These are phyloP conservation scores for Proisotoma minuta DNA, from an alignment of 2,888 invertebrate species.

Conservation along the genomic window DNA sequence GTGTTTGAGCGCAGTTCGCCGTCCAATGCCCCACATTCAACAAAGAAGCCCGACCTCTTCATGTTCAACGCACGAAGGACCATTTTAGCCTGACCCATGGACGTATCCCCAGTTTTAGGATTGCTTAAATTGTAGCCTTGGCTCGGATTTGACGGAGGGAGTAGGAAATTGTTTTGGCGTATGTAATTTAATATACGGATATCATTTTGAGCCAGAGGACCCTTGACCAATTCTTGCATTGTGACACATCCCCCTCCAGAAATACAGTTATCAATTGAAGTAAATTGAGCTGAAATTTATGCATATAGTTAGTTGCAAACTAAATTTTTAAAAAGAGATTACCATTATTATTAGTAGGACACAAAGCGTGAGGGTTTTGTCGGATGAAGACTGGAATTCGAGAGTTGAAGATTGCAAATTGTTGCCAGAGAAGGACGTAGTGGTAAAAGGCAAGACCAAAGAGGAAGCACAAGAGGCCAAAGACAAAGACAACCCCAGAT, in stretches of 20 bases:
- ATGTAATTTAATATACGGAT: conserved; percentile 32
- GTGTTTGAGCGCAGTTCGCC: conserved; percentile 57
- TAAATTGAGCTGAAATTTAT: no score
- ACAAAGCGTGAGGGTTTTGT: no score
- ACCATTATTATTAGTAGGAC: no score
- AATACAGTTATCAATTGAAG: no score
- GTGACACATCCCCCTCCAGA: no score
- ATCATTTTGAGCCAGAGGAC: conserved; percentile 39
- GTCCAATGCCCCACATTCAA: conserved; percentile 57
- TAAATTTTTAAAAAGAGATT: no score
- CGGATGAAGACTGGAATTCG: no score
- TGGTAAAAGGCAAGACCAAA: conserved; percentile 28
- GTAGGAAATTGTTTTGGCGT: conserved; percentile 23
- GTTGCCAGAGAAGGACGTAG: conserved; percentile 10
- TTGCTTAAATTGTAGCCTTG: conserved; percentile 32
- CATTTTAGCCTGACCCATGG: conserved; percentile 39
- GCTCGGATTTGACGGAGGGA: conserved; percentile 22
- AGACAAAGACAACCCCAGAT: no score
- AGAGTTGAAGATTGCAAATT: neutral
- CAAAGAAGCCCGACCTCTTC: conserved; percentile 51
- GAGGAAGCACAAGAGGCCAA: no score
- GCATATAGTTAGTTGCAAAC: no score
- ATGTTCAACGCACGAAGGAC: conserved; percentile 36
- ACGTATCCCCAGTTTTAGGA: conserved; percentile 30
- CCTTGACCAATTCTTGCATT: conserved; percentile 31